These are phyloP conservation scores for Montipora efflorescens DNA, from an alignment of 64 coral and sea anemone genomes.

Conservation along the genomic window DNA sequence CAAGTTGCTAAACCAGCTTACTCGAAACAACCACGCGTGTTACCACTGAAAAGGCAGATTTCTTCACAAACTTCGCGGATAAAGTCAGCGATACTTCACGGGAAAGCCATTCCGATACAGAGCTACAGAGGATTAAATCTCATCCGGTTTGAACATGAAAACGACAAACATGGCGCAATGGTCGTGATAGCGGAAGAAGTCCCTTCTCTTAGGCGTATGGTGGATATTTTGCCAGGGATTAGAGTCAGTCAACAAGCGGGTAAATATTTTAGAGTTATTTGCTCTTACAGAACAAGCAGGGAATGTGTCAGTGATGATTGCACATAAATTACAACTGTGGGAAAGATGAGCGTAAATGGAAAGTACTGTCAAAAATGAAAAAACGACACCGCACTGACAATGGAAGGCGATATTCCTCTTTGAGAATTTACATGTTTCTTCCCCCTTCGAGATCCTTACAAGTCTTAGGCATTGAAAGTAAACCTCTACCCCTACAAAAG, in stretches of 20 bases:
- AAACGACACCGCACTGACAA: no score
- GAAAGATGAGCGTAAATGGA: background rate
- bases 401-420: no score
- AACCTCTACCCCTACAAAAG: no score
- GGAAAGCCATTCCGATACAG: slow-evolving; percentile 27
- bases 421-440: no score
- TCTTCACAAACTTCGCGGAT: slow-evolving; percentile 1
- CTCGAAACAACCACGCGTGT: background rate
- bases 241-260: slow-evolving; percentile 20
- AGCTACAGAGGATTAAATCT: slow-evolving; percentile 33
- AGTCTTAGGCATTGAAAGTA: no score
- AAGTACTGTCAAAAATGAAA: no score
- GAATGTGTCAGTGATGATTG: background rate
- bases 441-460: no score
- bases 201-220: background rate
- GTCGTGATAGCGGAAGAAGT: slow-evolving; percentile 25
- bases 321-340: no score
- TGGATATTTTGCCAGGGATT: background rate
- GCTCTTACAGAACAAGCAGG: slow-evolving; percentile 15
- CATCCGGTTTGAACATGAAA: background rate
- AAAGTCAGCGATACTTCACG: slow-evolving; percentile 20
- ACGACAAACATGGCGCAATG: background rate
- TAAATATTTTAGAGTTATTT: slow-evolving; percentile 30
- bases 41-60: background rate
- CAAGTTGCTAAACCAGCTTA: background rate